Evolutionary conservation across 2,113 vertebrate species (phyloP), one percentile per base, ranked within the genome.

Genomic region (Melanerpes aurifrons): DNA sequence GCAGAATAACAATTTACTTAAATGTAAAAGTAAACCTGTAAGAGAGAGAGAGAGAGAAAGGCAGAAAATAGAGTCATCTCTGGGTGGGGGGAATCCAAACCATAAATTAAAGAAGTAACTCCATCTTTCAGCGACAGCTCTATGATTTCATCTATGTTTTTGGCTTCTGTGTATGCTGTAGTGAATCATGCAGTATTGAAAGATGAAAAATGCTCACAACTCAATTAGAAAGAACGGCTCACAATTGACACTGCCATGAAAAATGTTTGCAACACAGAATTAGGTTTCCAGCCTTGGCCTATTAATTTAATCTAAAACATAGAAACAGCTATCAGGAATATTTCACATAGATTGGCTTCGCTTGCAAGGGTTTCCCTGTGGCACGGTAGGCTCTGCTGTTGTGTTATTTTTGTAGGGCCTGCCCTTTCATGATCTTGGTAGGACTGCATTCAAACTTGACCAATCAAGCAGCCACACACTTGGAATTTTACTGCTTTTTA

Each of bases 401-500:
- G 26, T 16, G 15, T 56, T 80, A 19, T 9, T 56, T 56, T 9
- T 35, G 45, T 32, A 63, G 62, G 56, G 93, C 62, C 26, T 74
- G 26, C 22, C 82, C 16, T 79, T 94, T 89, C 62, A 56, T 29
- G 37, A 32, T 26, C 66, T 12, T 21, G 40, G 50, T 58, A 94
- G 50, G 77, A 68, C 59, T 53, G 25, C n/a, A 73, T 53, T 87
- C 66, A 86, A 90, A 97, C 86, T 57, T 85, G 76, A 96, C 20
- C 85, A 91, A 88, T 47, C 86, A 94, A 96, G 94, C 48, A 40
- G 53, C 64, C 71, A 77, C 91, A 82, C 53, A 79, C 71, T 87
- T 83, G 72, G 81, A 92, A 96, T 74, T 53, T 94, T 95, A 76
- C 64, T 59, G 26, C 66, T 92, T 88, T 92, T 85, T 74, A n/a